Conservation (phyloP, 2,888 invertebrate species). For the Melolontha melolontha region DNA sequence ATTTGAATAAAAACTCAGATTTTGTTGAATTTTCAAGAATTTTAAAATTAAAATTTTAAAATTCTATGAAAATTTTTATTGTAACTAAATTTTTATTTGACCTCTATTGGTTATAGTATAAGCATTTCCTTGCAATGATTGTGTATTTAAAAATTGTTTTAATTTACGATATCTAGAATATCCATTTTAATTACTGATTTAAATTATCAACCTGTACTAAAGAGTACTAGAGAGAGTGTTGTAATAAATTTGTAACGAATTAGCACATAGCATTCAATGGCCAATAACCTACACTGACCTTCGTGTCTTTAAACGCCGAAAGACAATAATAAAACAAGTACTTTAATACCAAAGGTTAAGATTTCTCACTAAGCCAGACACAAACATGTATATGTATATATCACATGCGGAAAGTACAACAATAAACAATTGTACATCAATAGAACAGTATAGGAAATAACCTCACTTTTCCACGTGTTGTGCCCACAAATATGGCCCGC, state of each 20-base stretch:
- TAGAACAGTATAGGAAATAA: constrained; percentile 29
- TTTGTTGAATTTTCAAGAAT: too few species aligned
- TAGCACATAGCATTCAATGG: not conserved
- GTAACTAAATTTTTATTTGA: too few species aligned
- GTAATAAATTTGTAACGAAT: not conserved
- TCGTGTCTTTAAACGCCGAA: constrained; percentile 4
- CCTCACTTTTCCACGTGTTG: constrained; percentile 39
- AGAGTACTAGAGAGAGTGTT: not conserved
- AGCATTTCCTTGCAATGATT: too few species aligned
- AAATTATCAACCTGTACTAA: too few species aligned
- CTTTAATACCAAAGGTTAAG: constrained; percentile 17
- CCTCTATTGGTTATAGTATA: too few species aligned
- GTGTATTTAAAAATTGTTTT: too few species aligned
- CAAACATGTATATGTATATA: not conserved
- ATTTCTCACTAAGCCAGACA: not conserved
- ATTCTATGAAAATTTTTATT: too few species aligned
- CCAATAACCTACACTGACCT: constrained; percentile 10
- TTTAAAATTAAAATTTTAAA: too few species aligned
- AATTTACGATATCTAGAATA: too few species aligned
- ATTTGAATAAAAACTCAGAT: too few species aligned
- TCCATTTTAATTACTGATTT: too few species aligned
- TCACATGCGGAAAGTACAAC: not conserved
- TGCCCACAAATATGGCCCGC: constrained; percentile 34
- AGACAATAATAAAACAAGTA: constrained; percentile 4
- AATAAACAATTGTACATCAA: constrained; percentile 1